Conservation (phyloP, 2,888 invertebrate species). For the Tenthredo notha region DNA sequence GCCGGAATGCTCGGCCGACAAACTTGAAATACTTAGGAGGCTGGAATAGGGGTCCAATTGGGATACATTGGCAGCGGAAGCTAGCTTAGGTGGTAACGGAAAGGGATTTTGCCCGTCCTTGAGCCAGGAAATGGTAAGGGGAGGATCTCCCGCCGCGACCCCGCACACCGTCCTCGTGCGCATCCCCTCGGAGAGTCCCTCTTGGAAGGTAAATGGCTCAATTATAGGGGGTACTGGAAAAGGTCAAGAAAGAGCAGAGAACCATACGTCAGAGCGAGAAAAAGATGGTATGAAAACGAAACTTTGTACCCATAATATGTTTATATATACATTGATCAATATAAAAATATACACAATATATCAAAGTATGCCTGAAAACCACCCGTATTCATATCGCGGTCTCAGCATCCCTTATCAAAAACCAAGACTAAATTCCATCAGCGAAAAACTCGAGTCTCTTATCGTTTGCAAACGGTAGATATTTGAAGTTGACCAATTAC, state of each 20-base stretch:
- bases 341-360: constrained; percentile 59
- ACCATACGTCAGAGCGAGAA: constrained; percentile 82
- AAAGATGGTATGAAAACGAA: constrained; percentile 79
- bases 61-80: constrained; percentile 84
- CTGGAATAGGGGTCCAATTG: constrained; percentile 89
- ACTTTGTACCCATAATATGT: constrained; percentile 70
- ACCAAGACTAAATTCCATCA: not conserved
- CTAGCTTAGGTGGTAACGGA: constrained; percentile 83
- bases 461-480: not conserved
- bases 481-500: not conserved
- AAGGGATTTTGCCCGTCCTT: constrained; percentile 85
- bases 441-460: not conserved
- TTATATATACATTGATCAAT: constrained; percentile 59
- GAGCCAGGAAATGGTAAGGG: constrained; percentile 89
- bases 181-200: constrained; percentile 90
- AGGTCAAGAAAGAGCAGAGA: constrained; percentile 79
- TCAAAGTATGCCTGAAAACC: constrained; percentile 46
- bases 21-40: constrained; percentile 88
- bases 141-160: constrained; percentile 90
- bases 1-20: constrained; percentile 87
- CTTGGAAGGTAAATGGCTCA: constrained; percentile 92
- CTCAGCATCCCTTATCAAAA: not conserved
- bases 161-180: constrained; percentile 90
- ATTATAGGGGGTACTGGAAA: constrained; percentile 91
- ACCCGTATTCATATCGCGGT: not conserved